Conservation (phyloP, 1,140 invertebrate genomes). For the Hyphantria cunea region DNA sequence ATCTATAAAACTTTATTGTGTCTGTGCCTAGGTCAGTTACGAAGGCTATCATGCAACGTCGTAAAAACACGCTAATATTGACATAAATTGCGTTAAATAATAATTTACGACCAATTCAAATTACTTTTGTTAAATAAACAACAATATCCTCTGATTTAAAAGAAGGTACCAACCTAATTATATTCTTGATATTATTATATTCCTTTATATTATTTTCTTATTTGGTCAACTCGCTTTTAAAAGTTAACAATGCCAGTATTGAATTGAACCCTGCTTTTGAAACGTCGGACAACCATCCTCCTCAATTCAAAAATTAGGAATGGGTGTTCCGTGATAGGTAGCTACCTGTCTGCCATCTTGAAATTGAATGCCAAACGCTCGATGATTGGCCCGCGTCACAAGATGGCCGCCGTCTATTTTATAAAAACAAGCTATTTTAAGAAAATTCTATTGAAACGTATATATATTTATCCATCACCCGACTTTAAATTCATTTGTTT, state of each 20-base stretch:
- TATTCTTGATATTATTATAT: no score
- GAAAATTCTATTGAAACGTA: no score
- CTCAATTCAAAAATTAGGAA: constrained; percentile 62
- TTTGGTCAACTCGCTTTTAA: no score
- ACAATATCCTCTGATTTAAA: constrained; percentile 14
- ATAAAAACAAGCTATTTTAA: constrained; percentile 4
- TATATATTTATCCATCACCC: no score
- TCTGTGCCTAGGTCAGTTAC: constrained; percentile 24
- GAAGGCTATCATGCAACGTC: constrained; percentile 22
- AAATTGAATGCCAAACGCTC: constrained; percentile 40
- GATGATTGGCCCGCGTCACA: constrained; percentile 63
- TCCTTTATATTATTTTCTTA: no score
- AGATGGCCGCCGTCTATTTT: constrained; percentile 60
- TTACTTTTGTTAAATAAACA: constrained; percentile 34
- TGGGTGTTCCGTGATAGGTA: constrained; percentile 58
- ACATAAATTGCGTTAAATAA: constrained; percentile 10
- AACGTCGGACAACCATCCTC: constrained; percentile 38
- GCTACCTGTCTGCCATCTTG: constrained; percentile 60
- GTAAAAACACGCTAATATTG: constrained; percentile 22
- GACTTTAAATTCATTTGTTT: constrained; percentile 1
- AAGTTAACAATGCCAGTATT: no score
- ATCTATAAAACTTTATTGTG: constrained; percentile 22
- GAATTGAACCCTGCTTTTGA: no score
- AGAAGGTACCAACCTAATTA: not conserved
- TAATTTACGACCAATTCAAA: constrained; percentile 22